phyloP scores from a whole-genome alignment of 2,797 vertebrate genomes.

The Carcharodon carcharias region DNA sequence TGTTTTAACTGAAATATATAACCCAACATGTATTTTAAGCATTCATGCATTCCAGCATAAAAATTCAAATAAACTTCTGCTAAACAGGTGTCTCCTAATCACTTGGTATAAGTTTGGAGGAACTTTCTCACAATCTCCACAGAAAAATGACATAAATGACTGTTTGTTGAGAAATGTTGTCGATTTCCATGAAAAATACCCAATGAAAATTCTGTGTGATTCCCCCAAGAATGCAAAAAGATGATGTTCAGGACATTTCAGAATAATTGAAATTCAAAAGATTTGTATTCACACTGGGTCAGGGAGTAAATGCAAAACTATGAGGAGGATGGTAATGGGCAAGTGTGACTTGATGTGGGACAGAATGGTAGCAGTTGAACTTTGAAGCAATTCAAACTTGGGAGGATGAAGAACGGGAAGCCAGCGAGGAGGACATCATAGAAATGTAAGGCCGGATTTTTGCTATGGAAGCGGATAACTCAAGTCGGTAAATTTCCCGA shows the following conservation, averaged over 20 bases:
- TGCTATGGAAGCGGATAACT: background rate
- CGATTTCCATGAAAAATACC: background rate
- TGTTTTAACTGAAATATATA: background rate
- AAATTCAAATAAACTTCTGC: background rate
- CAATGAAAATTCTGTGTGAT: background rate
- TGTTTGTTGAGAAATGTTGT: background rate
- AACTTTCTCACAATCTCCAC: background rate
- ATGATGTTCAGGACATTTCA: background rate
- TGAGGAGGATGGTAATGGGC: background rate
- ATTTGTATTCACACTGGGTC: background rate
- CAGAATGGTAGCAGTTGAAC: background rate
- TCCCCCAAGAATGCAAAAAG: background rate
- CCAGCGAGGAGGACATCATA: background rate
- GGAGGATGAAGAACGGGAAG: background rate
- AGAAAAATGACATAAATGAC: background rate
- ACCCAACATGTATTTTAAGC: background rate
- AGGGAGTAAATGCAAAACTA: background rate
- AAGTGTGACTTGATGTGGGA: background rate
- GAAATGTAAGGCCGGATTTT: background rate
- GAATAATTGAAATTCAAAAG: background rate
- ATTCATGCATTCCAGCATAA: background rate
- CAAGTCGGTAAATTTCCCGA: background rate
- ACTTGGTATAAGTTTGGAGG: background rate
- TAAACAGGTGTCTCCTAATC: background rate
- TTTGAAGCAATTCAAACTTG: background rate